Evolutionary conservation across 2,797 vertebrate species (phyloP).

Genomic region (Sebastes elongatus): DNA sequence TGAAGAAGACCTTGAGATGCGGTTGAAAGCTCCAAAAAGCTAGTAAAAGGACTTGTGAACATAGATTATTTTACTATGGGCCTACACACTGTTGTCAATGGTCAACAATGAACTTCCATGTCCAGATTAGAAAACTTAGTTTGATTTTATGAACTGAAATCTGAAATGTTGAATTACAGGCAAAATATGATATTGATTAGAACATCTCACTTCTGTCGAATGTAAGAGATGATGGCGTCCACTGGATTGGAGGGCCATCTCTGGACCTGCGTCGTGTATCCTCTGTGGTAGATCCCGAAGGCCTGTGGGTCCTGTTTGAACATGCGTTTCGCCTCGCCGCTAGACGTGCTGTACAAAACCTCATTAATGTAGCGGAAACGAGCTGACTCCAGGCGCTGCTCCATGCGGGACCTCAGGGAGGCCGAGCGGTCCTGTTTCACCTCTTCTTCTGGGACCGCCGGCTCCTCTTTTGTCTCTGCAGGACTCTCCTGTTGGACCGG

Average conservation of each 20-base stretch:
- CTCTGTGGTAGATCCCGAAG: conserved; percentile 89
- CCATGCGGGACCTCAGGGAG: conserved; percentile 86
- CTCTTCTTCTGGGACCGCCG: background rate
- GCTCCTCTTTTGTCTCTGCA: background rate
- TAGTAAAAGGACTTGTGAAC: background rate
- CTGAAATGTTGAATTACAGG: background rate
- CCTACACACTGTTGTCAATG: background rate
- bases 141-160: background rate
- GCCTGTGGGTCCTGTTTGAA: conserved; percentile 88
- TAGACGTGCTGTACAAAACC: conserved; percentile 86
- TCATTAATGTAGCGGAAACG: conserved; percentile 94
- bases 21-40: background rate
- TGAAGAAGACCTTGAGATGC: background rate
- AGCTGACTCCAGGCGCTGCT: conserved; percentile 86
- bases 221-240: conserved; percentile 85
- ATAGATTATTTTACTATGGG: background rate
- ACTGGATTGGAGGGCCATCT: conserved; percentile 91
- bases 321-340: conserved; percentile 84
- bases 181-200: background rate
- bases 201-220: conserved; percentile 84
- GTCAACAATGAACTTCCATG: background rate
- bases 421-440: conserved; percentile 64
- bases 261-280: conserved; percentile 89
- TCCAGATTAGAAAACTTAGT: background rate
- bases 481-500: background rate